Evolutionary conservation across 1,140 invertebrate genomes (phyloP), one percentile per base, ranked within the genome.

Genomic region (Pseudomyrmex sp.): DNA sequence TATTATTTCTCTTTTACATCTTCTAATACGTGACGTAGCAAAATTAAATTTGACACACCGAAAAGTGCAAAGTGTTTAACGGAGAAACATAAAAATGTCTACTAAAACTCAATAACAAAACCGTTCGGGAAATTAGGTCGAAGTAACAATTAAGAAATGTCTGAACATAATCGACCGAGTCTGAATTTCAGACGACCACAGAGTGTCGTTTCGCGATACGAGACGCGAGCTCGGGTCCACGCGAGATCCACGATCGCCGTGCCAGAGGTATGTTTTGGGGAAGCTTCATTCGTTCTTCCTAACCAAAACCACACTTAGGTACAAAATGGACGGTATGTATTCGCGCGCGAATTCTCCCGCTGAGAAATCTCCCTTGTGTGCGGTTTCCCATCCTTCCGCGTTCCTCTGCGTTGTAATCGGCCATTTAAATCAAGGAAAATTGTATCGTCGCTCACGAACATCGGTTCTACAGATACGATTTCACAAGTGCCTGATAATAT

Each of bases 231-330:
- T 35, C 35, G 5, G 76, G 84, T 92, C 87, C 88, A 88, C 85
- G 88, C 88, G 83, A 88, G 50, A 76, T 88, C 76, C 77, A 70
- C 77, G 87, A 91, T 93, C 88, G 82, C 87, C 90, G 88, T 93
- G 91, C 89, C 73, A 92, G 92, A 93, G 92, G 92, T 93, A 93
- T 92, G 91, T 93, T 93, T 93, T 93, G 92, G 92, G 92, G 92
- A 93, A 93, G 92, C 90, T 93, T 88, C 85, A 87, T 93, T 92
- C 90, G 87, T 91, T 92, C 90, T 92, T 93, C 91, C 91, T 92
- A 91, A 88, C 91, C 91, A 93, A 93, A 93, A 92, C 89, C 88
- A 91, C 88, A 89, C 58, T 89, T 87, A 76, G 65, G 26, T 85
- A 83, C 52, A 79, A 79, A 35, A 88, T 85, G 62, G 63, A 74